A percentile compares a stretch with the other conserved stretches of the same genome.
Evolutionary conservation across 2,797 vertebrate species (phyloP).

Genomic region (Sebastes baramenuke): DNA sequence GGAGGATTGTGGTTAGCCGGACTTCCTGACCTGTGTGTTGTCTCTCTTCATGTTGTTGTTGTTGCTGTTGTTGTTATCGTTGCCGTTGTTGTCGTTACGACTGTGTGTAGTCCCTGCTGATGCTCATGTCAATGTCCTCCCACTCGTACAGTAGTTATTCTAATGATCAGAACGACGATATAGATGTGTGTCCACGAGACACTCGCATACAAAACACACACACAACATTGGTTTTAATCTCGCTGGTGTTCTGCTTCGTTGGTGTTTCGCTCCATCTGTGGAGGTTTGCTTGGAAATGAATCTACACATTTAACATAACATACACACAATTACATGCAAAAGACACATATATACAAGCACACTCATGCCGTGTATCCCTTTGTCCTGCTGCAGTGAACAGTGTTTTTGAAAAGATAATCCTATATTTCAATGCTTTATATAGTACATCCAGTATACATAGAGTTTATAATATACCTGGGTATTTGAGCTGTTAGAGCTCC

Average conservation of each 20-base stretch:
- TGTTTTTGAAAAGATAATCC: constrained; percentile 77
- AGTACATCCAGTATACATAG: constrained; percentile 72
- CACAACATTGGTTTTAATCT: constrained; percentile 42
- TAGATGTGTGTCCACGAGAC: constrained; percentile 64
- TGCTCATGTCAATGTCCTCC: constrained; percentile 71
- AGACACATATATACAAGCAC: constrained; percentile 56
- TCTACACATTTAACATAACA: constrained; percentile 1
- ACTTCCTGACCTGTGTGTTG: constrained; percentile 71
- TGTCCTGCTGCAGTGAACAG: constrained; percentile 77
- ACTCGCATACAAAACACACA: constrained; percentile 16
- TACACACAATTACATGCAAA: constrained; percentile 20
- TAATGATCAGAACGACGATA: constrained; percentile 54
- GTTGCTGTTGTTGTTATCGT: constrained; percentile 54
- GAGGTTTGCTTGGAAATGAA: constrained; percentile 59
- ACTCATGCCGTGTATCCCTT: constrained; percentile 68
- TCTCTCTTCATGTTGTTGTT: constrained; percentile 71
- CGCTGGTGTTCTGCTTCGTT: constrained; percentile 60
- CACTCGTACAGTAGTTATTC: constrained; percentile 68
- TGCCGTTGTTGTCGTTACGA: constrained; percentile 58
- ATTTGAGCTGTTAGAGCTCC: constrained; percentile 75
- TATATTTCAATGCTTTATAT: constrained; percentile 80
- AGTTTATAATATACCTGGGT: constrained; percentile 74
- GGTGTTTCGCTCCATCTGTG: constrained; percentile 55
- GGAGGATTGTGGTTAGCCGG: constrained; percentile 62
- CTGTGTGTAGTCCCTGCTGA: constrained; percentile 72